These are phyloP conservation scores for Druon quercuslanigerum DNA, from an alignment of 1,140 invertebrate species.

Conservation along the genomic window DNA sequence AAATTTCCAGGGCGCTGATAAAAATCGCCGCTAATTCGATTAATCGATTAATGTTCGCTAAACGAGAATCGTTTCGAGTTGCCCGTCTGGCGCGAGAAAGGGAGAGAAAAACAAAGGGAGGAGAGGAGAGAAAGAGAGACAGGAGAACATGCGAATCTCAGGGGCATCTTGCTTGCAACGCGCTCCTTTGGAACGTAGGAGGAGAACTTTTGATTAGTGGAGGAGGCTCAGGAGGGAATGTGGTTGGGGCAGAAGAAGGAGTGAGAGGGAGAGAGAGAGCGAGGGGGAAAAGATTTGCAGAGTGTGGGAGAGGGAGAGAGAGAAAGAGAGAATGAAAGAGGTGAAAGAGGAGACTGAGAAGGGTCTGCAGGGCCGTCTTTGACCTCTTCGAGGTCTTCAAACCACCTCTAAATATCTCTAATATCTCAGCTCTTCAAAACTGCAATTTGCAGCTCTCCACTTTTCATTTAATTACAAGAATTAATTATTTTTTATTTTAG, in stretches of 20 bases:
- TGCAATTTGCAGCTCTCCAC: neutral
- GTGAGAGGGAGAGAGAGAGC: neutral
- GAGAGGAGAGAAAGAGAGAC: conserved; percentile 3
- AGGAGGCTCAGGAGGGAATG: conserved; percentile 22
- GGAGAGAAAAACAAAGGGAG: neutral
- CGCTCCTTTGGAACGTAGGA: conserved; percentile 29
- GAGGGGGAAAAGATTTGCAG: too few species aligned
- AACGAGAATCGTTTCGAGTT: conserved; percentile 25
- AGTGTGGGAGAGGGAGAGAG: neutral
- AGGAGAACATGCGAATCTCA: conserved; percentile 27
- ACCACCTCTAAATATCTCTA: conserved; percentile 27
- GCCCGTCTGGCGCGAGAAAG: conserved; percentile 5
- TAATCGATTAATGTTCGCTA: conserved; percentile 29
- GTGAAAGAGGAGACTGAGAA: conserved; percentile 21
- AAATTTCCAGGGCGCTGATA: conserved; percentile 27
- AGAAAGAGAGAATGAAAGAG: conserved; percentile 4
- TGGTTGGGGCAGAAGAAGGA: conserved; percentile 24
- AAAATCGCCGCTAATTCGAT: conserved; percentile 30
- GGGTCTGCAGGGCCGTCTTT: conserved; percentile 28
- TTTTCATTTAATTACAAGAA: conserved; percentile 15
- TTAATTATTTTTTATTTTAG: neutral
- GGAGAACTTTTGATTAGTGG: conserved; percentile 30
- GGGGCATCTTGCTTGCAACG: conserved; percentile 31
- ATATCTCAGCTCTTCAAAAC: conserved; percentile 20
- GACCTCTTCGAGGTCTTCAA: conserved; percentile 21